A percentile compares a stretch with the other conserved stretches of the same genome.
Conservation (phyloP, 2,797 vertebrate genomes). For the Melanotaenia trifasciata region DNA sequence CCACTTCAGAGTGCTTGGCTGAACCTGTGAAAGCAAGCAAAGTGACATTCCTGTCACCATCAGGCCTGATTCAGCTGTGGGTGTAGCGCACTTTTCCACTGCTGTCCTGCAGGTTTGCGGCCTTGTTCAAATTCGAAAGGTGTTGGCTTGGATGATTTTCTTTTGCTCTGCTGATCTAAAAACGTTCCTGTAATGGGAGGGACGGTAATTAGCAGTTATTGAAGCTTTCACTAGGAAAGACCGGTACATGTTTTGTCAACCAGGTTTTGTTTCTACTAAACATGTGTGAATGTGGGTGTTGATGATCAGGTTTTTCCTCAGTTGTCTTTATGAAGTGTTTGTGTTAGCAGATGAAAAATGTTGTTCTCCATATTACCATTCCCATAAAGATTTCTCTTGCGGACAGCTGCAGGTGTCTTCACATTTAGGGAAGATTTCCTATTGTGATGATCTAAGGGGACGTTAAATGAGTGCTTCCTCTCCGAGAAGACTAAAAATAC, state of each 20-base stretch:
- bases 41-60: conserved; percentile 77
- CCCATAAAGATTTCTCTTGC: too few relatives aligned
- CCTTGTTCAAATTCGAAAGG: conserved; percentile 32
- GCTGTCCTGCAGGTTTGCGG: conserved; percentile 48
- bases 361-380: background rate
- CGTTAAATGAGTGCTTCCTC: background rate
- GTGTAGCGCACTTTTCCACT: conserved; percentile 39
- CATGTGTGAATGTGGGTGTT: conserved; percentile 50
- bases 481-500: background rate
- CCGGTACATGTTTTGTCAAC: conserved; percentile 31
- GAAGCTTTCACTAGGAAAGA: background rate
- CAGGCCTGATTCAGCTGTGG: conserved; percentile 68
- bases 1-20: conserved; percentile 9
- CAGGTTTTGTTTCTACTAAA: conserved; percentile 49
- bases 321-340: conserved; percentile 10
- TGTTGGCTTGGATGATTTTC: conserved; percentile 42
- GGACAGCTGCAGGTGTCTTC: background rate
- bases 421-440: background rate
- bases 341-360: conserved; percentile 31
- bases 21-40: conserved; percentile 65
- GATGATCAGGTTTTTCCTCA: conserved; percentile 35
- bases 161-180: conserved; percentile 8
- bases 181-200: conserved; percentile 32
- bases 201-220: conserved; percentile 39
- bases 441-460: background rate